Conservation (phyloP, 1,140 invertebrate species). For the Gryllus bimaculatus region DNA sequence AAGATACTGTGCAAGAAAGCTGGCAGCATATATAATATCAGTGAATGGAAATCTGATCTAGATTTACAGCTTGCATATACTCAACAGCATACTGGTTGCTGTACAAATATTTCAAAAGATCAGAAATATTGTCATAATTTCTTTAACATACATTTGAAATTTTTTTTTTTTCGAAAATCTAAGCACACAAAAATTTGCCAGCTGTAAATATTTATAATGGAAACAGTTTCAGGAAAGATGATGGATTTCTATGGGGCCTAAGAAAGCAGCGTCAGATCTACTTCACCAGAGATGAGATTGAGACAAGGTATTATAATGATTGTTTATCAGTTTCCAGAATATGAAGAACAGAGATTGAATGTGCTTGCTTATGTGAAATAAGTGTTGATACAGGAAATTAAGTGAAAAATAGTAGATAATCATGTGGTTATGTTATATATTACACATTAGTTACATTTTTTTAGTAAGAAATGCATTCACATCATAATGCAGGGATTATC, state of each 20-base stretch:
- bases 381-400: too few species aligned
- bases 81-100: background rate
- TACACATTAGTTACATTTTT: too few species aligned
- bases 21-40: background rate
- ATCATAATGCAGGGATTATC: too few species aligned
- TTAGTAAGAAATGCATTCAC: too few species aligned
- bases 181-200: background rate
- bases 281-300: background rate
- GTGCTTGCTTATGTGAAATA: background rate
- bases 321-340: background rate
- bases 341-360: background rate
- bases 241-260: background rate
- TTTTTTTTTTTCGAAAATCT: background rate
- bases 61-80: too few species aligned
- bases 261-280: background rate
- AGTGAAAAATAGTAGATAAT: too few species aligned
- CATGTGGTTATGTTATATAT: too few species aligned
- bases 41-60: background rate
- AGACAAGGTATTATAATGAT: background rate
- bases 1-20: background rate
- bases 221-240: background rate
- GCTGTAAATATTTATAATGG: background rate
- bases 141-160: background rate
- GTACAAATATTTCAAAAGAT: background rate
- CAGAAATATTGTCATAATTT: background rate